phyloP scores from a whole-genome alignment of 2,113 vertebrate genomes.

The Sclerurus mexicanus region DNA sequence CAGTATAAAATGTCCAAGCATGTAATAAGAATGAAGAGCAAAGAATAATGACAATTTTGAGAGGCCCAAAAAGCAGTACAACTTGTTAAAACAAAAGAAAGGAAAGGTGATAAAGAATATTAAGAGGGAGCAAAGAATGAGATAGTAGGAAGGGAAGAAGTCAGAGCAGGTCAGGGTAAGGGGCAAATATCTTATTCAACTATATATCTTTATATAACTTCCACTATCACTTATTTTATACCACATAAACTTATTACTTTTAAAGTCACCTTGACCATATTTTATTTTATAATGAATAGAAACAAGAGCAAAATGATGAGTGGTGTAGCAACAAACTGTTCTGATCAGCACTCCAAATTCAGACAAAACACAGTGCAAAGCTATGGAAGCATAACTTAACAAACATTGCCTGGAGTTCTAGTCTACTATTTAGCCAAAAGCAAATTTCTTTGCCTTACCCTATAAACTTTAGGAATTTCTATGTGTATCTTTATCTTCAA shows the following conservation, averaged over 20 bases:
- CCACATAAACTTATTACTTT: background rate
- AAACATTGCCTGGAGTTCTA: background rate
- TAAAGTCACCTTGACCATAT: background rate
- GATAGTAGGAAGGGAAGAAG: background rate
- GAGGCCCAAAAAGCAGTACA: background rate
- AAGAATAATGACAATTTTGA: background rate
- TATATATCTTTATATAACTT: background rate
- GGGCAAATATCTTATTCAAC: background rate
- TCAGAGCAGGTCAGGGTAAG: background rate
- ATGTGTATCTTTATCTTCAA: background rate
- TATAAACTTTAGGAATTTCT: background rate
- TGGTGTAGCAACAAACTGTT: background rate
- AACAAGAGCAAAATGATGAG: background rate
- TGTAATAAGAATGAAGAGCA: background rate
- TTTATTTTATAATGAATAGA: background rate
- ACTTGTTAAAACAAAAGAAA: background rate
- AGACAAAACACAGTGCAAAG: background rate
- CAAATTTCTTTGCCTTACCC: background rate
- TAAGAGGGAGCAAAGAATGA: background rate
- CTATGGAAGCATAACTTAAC: background rate
- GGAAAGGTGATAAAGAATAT: background rate
- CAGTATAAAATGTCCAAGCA: background rate
- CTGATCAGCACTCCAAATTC: background rate
- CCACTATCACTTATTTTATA: background rate
- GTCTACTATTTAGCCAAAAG: background rate